These are phyloP conservation scores for Champsocephalus esox DNA, from an alignment of 2,797 vertebrate species.

Conservation along the genomic window DNA sequence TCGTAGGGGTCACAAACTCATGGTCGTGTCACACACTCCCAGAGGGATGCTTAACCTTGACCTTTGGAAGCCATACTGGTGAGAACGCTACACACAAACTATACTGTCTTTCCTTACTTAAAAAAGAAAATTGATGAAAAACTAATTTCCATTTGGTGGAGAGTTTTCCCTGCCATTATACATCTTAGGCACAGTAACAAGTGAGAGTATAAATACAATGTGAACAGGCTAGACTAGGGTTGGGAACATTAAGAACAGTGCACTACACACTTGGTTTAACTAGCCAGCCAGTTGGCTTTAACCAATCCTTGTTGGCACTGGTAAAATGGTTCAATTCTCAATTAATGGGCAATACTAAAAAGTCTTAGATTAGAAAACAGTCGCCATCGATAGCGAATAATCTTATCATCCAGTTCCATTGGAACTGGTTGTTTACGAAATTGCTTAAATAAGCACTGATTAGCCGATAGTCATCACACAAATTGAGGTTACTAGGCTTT, in stretches of 20 bases:
- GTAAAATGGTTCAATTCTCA: constrained; percentile 2
- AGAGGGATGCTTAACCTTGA: constrained; percentile 56
- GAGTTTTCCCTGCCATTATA: background rate
- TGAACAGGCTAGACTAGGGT: background rate
- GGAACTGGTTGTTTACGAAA: background rate
- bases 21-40: constrained; percentile 42
- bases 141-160: background rate
- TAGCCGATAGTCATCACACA: background rate
- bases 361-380: background rate
- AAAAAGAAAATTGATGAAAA: no score
- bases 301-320: background rate
- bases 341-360: background rate
- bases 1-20: constrained; percentile 41
- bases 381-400: background rate
- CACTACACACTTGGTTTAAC: background rate
- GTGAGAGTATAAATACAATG: background rate
- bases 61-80: constrained; percentile 50
- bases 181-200: background rate
- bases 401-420: no score
- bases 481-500: background rate
- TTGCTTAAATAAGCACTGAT: background rate
- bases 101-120: no score
- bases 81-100: no score
- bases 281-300: background rate
- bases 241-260: no score